A percentile compares a stretch with the other conserved stretches of the same genome.
Conservation (phyloP, 2,888 invertebrate genomes). For the Petrolisthes manimaculis region DNA sequence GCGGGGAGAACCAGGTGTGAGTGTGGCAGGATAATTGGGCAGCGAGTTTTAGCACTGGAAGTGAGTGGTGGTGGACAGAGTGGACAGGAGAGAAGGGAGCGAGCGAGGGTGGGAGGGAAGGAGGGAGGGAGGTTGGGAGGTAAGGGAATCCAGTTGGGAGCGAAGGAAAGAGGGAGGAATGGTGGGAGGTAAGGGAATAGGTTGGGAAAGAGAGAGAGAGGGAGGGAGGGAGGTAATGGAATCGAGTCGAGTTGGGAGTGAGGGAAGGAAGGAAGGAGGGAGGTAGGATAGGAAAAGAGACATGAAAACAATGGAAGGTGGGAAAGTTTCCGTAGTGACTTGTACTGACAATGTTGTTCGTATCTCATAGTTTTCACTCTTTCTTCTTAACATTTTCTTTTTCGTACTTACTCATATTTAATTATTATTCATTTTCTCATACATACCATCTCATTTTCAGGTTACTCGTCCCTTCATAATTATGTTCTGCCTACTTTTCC, state of each 20-base stretch:
- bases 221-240: background rate
- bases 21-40: conserved; percentile 2
- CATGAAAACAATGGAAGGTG: too few relatives aligned
- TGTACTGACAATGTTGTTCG: too few relatives aligned
- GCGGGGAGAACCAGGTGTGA: background rate
- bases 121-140: background rate
- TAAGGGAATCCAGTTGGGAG: background rate
- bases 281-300: too few relatives aligned
- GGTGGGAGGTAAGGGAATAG: background rate
- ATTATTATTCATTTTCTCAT: too few relatives aligned
- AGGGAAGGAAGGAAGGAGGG: too few relatives aligned
- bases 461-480: too few relatives aligned
- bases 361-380: too few relatives aligned
- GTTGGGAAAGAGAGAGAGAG: background rate
- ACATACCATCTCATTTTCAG: too few relatives aligned
- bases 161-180: background rate
- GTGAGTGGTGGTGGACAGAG: background rate
- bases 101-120: background rate
- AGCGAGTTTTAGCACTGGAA: background rate
- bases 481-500: too few relatives aligned
- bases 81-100: background rate
- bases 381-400: too few relatives aligned
- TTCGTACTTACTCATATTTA: too few relatives aligned
- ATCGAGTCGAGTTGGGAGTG: background rate
- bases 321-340: too few relatives aligned